phyloP scores from a whole-genome alignment of 2,113 vertebrate species.

The Ancistrus triradiatus region DNA sequence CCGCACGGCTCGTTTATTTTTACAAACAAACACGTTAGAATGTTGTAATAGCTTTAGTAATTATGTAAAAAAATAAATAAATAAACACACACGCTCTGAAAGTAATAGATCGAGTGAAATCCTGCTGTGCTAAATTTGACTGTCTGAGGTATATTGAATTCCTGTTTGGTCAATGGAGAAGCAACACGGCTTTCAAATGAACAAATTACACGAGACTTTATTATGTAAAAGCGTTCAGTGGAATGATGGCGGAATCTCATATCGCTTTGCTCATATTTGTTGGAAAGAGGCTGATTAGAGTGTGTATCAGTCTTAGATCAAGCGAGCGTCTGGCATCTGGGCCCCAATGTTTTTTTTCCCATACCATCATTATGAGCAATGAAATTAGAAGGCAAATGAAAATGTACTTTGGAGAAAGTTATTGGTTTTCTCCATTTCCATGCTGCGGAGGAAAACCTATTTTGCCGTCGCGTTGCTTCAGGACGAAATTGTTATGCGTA shows the following conservation, averaged over 20 bases:
- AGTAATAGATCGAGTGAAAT: background rate
- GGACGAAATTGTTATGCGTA: slow-evolving; percentile 63
- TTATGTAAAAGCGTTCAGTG: slow-evolving; percentile 31
- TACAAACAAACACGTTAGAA: slow-evolving; percentile 1
- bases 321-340: slow-evolving; percentile 55
- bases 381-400: slow-evolving; percentile 66
- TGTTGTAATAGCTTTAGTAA: slow-evolving; percentile 40
- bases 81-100: background rate
- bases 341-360: slow-evolving; percentile 55
- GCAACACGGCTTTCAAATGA: slow-evolving; percentile 25
- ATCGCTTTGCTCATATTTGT: slow-evolving; percentile 33
- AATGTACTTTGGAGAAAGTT: slow-evolving; percentile 41
- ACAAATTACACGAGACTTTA: slow-evolving; percentile 44
- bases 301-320: slow-evolving; percentile 39
- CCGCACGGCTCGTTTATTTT: background rate
- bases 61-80: too few relatives aligned
- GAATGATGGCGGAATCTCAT: slow-evolving; percentile 43
- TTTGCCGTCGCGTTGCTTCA: slow-evolving; percentile 46
- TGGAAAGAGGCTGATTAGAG: slow-evolving; percentile 49
- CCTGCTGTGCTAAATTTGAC: background rate
- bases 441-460: slow-evolving; percentile 56
- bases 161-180: slow-evolving; percentile 18
- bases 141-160: background rate
- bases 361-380: slow-evolving; percentile 50
- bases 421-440: slow-evolving; percentile 58